phyloP scores from a whole-genome alignment of 2,797 vertebrate species.

The Characodon lateralis region DNA sequence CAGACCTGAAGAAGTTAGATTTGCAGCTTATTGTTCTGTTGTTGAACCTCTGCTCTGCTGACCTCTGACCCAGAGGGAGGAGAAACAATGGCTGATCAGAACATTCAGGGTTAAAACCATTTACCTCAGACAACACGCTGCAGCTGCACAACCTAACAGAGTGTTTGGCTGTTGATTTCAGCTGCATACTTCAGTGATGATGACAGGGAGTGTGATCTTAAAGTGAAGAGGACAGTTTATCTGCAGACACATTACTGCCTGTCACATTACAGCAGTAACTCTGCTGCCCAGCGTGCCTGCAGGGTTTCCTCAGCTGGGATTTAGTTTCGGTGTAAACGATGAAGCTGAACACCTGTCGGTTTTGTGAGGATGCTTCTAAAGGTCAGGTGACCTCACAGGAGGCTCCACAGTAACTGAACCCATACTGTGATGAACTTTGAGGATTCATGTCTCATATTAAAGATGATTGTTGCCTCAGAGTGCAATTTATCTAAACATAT shows the following conservation, averaged over 20 bases:
- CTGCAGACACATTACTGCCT: neutral
- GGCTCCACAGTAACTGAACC: neutral
- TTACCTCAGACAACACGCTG: no score
- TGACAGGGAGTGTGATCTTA: neutral
- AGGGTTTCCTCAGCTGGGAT: constrained; percentile 24
- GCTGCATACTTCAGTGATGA: neutral
- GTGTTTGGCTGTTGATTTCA: neutral
- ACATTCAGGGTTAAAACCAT: constrained; percentile 35
- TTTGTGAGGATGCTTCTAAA: constrained; percentile 46
- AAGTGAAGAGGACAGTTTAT: neutral
- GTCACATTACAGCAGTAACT: neutral
- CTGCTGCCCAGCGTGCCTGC: neutral
- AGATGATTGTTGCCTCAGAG: neutral
- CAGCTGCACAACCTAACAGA: no score
- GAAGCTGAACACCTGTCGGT: constrained; percentile 66
- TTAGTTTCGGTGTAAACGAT: constrained; percentile 40
- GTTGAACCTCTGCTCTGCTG: constrained; percentile 24
- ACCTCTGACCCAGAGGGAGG: constrained; percentile 42
- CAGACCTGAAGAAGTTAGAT: no score
- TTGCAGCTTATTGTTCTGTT: neutral
- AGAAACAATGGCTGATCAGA: constrained; percentile 47
- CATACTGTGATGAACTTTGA: neutral
- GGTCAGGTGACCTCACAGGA: constrained; percentile 58
- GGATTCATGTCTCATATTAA: neutral
- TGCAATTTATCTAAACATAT: no score